These are phyloP conservation scores for Phataginus tricuspis DNA, from an alignment of 2,797 vertebrate species.

Conservation along the genomic window DNA sequence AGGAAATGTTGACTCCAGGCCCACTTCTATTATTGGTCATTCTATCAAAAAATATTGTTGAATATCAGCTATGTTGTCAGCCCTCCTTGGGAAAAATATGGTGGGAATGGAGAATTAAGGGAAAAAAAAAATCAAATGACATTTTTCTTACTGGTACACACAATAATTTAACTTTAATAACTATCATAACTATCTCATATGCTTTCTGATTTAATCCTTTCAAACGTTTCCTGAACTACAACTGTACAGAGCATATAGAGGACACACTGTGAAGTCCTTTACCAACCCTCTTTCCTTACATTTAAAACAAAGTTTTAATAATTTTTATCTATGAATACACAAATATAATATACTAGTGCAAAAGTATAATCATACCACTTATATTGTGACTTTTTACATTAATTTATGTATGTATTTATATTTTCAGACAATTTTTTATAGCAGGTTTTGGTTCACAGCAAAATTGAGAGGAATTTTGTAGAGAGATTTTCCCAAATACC, in stretches of 20 bases:
- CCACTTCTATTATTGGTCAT: not conserved
- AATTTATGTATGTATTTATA: not conserved
- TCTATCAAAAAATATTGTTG: not conserved
- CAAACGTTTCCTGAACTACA: not conserved
- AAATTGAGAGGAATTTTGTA: not conserved
- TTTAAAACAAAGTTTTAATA: not conserved
- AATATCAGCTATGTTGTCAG: not conserved
- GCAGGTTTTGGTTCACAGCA: not conserved
- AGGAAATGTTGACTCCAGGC: not conserved
- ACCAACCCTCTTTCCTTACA: not conserved
- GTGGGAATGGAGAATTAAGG: not conserved
- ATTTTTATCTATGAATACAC: not conserved
- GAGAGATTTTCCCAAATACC: not conserved
- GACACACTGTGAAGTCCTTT: not conserved
- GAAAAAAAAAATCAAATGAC: not conserved
- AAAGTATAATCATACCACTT: not conserved
- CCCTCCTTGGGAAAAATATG: not conserved
- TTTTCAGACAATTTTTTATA: not conserved
- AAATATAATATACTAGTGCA: not conserved
- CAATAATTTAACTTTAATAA: not conserved
- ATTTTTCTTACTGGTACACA: not conserved
- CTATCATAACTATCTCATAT: not conserved
- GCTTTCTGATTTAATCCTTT: not conserved
- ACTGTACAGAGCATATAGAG: fast-evolving
- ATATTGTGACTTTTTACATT: not conserved